A percentile compares a stretch with the other conserved stretches of the same genome.
phyloP scores from a whole-genome alignment of 2,888 invertebrate genomes.

The Fragum fragum region DNA sequence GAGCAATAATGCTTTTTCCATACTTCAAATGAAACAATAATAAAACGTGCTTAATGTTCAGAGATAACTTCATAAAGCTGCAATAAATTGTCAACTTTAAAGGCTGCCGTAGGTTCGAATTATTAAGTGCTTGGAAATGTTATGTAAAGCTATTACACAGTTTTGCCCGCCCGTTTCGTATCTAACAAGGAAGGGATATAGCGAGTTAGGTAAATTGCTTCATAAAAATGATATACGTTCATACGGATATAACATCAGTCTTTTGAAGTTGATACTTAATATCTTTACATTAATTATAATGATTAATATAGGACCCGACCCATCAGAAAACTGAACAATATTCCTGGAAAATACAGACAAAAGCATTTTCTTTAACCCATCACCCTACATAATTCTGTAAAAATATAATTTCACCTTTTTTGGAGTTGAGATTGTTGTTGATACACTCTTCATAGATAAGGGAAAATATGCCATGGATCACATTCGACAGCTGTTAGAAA shows the following conservation, averaged over 20 bases:
- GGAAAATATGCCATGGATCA: too few relatives aligned
- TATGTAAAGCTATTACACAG: constrained; percentile 19
- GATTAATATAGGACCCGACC: constrained; percentile 8
- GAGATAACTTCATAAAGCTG: constrained; percentile 25
- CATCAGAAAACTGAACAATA: neutral
- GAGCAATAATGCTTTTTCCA: constrained; percentile 3
- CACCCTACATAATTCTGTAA: too few relatives aligned
- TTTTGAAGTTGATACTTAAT: constrained; percentile 22
- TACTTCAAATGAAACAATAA: constrained; percentile 35
- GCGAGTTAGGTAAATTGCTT: constrained; percentile 9
- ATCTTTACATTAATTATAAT: constrained; percentile 19
- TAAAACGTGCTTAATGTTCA: constrained; percentile 31
- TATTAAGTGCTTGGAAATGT: constrained; percentile 5
- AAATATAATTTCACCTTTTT: too few relatives aligned
- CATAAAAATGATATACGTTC: constrained; percentile 16
- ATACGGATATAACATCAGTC: neutral
- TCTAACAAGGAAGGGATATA: constrained; percentile 12
- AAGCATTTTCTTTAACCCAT: too few relatives aligned
- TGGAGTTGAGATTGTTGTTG: too few relatives aligned
- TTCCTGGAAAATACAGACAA: neutral
- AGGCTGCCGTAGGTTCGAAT: constrained; percentile 16
- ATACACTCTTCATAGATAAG: too few relatives aligned
- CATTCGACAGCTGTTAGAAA: too few relatives aligned
- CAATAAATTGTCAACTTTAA: constrained; percentile 36
- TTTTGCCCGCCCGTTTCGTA: constrained; percentile 21